Percentiles rank a stretch among this genome's conserved stretches.
These are phyloP conservation scores for Percopsis transmontana DNA, from an alignment of 2,113 vertebrate species.

Conservation along the genomic window DNA sequence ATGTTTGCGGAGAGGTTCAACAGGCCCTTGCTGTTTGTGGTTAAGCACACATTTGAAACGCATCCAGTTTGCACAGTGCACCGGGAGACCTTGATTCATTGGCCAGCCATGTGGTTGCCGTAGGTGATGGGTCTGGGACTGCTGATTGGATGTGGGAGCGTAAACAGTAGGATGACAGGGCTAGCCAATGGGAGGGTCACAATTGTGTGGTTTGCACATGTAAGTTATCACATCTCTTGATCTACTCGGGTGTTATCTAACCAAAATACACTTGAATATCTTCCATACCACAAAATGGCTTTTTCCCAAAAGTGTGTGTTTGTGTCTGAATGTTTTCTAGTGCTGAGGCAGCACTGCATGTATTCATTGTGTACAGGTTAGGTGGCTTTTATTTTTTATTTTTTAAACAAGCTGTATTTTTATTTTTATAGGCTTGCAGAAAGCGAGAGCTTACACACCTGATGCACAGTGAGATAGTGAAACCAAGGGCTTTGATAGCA, in stretches of 20 bases:
- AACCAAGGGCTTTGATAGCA: conserved; percentile 10
- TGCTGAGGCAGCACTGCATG: conserved; percentile 33
- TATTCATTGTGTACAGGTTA: conserved; percentile 15
- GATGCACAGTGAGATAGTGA: conserved; percentile 25
- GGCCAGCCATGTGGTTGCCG: conserved; percentile 35
- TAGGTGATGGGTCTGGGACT: conserved; percentile 48
- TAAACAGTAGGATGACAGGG: conserved; percentile 58
- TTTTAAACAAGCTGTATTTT: no score
- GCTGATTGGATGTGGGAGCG: conserved; percentile 54
- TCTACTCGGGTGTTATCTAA: not conserved
- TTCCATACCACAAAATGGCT: not conserved
- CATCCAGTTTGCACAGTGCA: conserved; percentile 54
- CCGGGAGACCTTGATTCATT: conserved; percentile 28
- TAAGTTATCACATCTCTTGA: conserved; percentile 9
- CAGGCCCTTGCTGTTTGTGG: conserved; percentile 11
- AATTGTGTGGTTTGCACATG: conserved; percentile 33
- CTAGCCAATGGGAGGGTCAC: conserved; percentile 35
- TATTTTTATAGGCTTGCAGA: conserved; percentile 33
- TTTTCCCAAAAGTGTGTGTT: not conserved
- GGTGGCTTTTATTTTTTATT: not conserved
- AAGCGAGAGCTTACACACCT: conserved; percentile 24
- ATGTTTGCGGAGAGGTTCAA: conserved; percentile 32
- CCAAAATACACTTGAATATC: not conserved
- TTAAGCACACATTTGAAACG: conserved; percentile 49
- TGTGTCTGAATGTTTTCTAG: not conserved